Evolutionary conservation across 1,140 invertebrate genomes (phyloP).

Genomic region (Sitobion miscanthi): DNA sequence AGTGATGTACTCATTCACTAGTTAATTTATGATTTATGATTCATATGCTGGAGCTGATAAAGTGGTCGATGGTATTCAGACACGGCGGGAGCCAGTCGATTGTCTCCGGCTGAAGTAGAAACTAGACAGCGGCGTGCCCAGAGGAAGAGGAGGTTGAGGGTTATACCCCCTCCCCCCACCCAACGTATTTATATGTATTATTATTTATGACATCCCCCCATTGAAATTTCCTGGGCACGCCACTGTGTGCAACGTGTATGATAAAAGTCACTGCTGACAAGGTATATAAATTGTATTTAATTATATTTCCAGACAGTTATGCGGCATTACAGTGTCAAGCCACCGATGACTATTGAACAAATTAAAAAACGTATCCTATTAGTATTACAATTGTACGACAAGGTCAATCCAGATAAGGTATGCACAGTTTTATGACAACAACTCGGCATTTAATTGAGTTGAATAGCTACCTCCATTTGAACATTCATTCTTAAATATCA

Average conservation of each 20-base stretch:
- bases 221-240: no score
- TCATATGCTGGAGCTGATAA: not conserved
- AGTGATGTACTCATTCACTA: not conserved
- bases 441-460: not conserved
- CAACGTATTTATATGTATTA: no score
- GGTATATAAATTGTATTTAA: slow-evolving; percentile 67
- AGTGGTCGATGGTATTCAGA: slow-evolving; percentile 15
- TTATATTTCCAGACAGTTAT: slow-evolving; percentile 71
- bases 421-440: slow-evolving; percentile 57
- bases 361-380: slow-evolving; percentile 88
- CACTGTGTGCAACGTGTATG: slow-evolving; percentile 67
- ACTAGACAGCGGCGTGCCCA: slow-evolving; percentile 63
- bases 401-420: slow-evolving; percentile 93
- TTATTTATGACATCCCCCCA: no score
- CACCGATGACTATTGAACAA: slow-evolving; percentile 74
- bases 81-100: not conserved
- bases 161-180: no score
- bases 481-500: no score
- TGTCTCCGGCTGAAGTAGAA: slow-evolving; percentile 67
- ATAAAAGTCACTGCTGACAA: slow-evolving; percentile 78
- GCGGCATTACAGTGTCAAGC: slow-evolving; percentile 74
- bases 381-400: slow-evolving; percentile 95
- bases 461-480: no score
- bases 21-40: not conserved
- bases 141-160: no score